Evolutionary conservation across 2,113 vertebrate genomes (phyloP).

Genomic region (Upupa epops): DNA sequence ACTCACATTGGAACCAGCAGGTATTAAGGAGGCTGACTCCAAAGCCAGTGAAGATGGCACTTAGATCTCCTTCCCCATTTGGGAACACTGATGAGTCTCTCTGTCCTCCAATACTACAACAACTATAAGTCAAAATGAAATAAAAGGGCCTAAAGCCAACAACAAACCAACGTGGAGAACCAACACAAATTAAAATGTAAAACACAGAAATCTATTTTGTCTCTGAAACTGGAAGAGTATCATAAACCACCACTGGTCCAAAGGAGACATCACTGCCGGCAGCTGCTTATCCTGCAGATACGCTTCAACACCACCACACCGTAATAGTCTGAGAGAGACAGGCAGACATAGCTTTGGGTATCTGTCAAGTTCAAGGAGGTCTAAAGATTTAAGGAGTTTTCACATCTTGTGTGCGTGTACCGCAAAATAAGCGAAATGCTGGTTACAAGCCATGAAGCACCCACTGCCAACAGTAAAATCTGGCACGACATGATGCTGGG

Average conservation of each 20-base stretch:
- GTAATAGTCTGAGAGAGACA: background rate
- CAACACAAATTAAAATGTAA: background rate
- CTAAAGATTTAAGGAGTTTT: constrained; percentile 32
- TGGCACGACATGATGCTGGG: background rate
- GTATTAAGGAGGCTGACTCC: background rate
- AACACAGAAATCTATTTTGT: background rate
- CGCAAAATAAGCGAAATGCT: background rate
- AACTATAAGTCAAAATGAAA: background rate
- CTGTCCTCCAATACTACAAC: background rate
- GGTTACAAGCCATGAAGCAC: background rate
- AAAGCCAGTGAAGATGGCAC: background rate
- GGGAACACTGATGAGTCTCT: background rate
- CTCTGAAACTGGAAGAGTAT: background rate
- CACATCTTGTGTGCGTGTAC: background rate
- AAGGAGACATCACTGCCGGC: background rate
- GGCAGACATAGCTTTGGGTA: constrained; percentile 21
- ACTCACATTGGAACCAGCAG: background rate
- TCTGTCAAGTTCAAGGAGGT: background rate
- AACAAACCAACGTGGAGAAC: background rate
- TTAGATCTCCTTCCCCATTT: background rate
- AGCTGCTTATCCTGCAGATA: background rate
- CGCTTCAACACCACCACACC: background rate
- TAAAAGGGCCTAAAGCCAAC: background rate
- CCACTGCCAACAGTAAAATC: background rate
- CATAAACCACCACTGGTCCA: background rate